Conservation (phyloP, 2,888 invertebrate species). For the Dolichopus griseipennis region DNA sequence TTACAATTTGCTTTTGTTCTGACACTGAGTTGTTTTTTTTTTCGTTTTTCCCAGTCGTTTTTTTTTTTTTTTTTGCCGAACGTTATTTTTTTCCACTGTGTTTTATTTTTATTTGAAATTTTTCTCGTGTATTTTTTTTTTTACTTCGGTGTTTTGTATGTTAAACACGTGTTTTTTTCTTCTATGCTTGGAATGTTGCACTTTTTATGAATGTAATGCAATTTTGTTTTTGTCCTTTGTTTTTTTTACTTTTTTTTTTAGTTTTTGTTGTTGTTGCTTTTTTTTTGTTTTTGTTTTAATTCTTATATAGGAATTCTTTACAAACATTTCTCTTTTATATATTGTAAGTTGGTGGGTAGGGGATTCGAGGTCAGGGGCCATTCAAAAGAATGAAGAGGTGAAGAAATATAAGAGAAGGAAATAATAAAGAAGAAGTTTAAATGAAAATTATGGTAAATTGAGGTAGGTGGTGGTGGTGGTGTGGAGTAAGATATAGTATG, state of each 20-base stretch:
- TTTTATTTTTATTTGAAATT: neutral
- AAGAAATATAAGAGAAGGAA: too few relatives aligned
- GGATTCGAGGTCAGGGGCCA: too few relatives aligned
- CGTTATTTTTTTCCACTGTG: neutral
- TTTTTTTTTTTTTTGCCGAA: neutral
- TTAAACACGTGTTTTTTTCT: conserved; percentile 3
- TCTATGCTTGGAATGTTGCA: conserved; percentile 3
- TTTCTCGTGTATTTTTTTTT: neutral
- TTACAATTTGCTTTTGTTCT: too few relatives aligned
- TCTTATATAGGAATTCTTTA: too few relatives aligned
- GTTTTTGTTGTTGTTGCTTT: neutral
- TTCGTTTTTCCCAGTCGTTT: neutral
- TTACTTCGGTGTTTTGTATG: neutral
- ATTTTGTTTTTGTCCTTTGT: neutral
- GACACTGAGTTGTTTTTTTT: neutral
- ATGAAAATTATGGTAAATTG: too few relatives aligned
- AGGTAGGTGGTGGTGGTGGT: neutral
- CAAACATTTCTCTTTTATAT: too few relatives aligned
- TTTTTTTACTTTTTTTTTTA: neutral
- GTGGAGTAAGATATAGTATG: neutral
- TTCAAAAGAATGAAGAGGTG: too few relatives aligned
- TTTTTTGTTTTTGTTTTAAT: too few relatives aligned
- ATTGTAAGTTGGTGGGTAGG: too few relatives aligned
- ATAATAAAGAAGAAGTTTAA: too few relatives aligned
- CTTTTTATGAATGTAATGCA: conserved; percentile 3